Evolutionary conservation across 2,797 vertebrate species (phyloP).

Genomic region (Muraenolepis orangiensis): DNA sequence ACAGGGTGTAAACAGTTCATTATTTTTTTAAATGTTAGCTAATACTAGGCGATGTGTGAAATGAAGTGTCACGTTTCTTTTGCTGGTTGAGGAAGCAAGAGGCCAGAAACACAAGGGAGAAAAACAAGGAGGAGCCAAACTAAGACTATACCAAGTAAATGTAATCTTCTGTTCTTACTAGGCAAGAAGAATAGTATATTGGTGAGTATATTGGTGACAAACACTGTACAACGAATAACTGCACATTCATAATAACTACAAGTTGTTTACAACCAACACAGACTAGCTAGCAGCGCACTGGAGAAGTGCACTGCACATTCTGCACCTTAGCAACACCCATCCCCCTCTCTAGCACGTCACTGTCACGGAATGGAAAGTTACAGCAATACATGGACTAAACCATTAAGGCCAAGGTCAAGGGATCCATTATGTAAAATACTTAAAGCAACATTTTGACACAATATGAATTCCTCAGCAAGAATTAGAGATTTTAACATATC

Average conservation of each 20-base stretch:
- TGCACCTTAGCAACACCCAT: not conserved
- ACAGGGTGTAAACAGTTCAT: not conserved
- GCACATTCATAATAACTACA: not conserved
- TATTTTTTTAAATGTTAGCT: not conserved
- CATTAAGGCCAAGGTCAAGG: not conserved
- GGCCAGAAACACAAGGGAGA: not conserved
- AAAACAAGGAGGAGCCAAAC: not conserved
- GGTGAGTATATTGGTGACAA: too few relatives aligned
- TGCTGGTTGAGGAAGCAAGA: not conserved
- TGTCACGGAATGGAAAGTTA: not conserved
- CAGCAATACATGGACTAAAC: slow-evolving; percentile 1
- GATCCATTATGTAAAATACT: not conserved
- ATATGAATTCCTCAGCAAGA: not conserved
- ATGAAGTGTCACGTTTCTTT: too few relatives aligned
- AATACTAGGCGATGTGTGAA: not conserved
- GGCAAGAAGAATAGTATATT: not conserved
- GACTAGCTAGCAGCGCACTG: not conserved
- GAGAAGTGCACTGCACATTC: not conserved
- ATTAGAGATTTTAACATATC: not conserved
- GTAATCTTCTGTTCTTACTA: not conserved
- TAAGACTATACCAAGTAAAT: not conserved
- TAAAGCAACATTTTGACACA: not conserved
- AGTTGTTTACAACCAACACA: not conserved
- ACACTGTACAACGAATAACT: not conserved
- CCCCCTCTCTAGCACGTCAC: not conserved